Evolutionary conservation across 2,797 vertebrate genomes (phyloP).

Genomic region (Coregonus ussuriensis): DNA sequence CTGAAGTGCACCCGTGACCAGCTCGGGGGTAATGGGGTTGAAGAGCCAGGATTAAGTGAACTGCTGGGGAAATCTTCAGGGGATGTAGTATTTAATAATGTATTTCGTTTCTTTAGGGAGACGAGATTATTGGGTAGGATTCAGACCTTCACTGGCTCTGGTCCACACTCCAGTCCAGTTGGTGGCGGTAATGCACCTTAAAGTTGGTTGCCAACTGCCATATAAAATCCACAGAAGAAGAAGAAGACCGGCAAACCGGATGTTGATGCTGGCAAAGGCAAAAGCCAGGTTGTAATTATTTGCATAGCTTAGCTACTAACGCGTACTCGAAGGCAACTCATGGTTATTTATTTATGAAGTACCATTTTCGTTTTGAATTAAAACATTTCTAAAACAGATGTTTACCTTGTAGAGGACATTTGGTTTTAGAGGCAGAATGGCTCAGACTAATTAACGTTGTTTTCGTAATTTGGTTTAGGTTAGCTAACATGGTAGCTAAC

Average conservation of each 20-base stretch:
- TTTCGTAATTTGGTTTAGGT: slow-evolving; percentile 9
- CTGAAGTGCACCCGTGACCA: no score
- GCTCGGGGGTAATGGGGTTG: no score
- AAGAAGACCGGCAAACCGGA: not conserved
- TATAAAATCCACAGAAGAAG: not conserved
- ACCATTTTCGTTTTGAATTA: not conserved
- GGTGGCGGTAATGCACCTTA: not conserved
- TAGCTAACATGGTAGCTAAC: slow-evolving; percentile 12
- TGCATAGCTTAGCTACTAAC: not conserved
- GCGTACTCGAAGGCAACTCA: not conserved
- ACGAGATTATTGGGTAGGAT: no score
- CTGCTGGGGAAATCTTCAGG: no score
- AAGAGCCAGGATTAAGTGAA: no score
- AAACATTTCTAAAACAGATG: not conserved
- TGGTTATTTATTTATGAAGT: not conserved
- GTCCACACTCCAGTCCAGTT: not conserved
- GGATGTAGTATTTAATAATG: no score
- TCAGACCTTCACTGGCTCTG: no score
- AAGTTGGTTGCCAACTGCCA: not conserved
- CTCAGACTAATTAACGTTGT: not conserved
- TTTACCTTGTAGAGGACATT: not conserved
- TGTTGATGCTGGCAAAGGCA: not conserved
- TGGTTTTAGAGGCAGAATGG: not conserved
- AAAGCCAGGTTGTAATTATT: not conserved
- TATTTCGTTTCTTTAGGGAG: no score